A percentile compares a stretch with the other conserved stretches of the same genome.
phyloP scores from a whole-genome alignment of 2,888 invertebrate species.

The Drosophila pseudotalamancana region DNA sequence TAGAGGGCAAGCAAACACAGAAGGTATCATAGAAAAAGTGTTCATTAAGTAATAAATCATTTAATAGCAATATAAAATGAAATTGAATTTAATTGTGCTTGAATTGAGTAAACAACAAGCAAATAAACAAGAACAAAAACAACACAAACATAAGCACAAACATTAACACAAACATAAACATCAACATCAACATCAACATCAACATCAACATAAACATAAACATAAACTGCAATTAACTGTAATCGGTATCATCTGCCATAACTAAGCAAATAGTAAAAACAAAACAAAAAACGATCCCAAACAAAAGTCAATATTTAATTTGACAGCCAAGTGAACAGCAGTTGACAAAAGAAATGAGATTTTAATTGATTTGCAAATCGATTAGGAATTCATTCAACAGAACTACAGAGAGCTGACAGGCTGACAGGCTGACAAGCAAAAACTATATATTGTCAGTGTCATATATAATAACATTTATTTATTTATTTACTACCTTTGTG shows the following conservation, averaged over 20 bases:
- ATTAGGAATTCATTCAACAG: not conserved
- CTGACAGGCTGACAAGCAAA: not conserved
- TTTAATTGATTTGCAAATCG: slow-evolving; percentile 24
- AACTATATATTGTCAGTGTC: not conserved
- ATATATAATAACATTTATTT: not conserved
- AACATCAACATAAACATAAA: too few species aligned
- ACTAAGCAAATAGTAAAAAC: slow-evolving; percentile 23
- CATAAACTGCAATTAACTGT: slow-evolving; percentile 38
- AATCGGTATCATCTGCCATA: slow-evolving; percentile 25
- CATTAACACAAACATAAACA: too few species aligned
- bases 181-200: too few species aligned
- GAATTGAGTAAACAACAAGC: slow-evolving; percentile 39
- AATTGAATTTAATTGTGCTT: slow-evolving; percentile 54
- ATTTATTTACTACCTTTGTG: too few species aligned
- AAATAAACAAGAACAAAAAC: not conserved
- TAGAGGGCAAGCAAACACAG: not conserved
- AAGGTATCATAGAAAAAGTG: not conserved
- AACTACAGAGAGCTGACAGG: not conserved
- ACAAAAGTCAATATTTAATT: slow-evolving; percentile 30
- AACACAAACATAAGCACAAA: not conserved
- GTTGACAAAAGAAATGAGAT: slow-evolving; percentile 30
- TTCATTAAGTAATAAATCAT: slow-evolving; percentile 55
- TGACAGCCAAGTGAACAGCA: slow-evolving; percentile 30
- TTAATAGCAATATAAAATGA: slow-evolving; percentile 52
- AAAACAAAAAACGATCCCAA: slow-evolving; percentile 1